Percentiles rank a stretch among this genome's conserved stretches.
Conservation (phyloP, 2,797 vertebrate genomes). For the Staurois parvus region DNA sequence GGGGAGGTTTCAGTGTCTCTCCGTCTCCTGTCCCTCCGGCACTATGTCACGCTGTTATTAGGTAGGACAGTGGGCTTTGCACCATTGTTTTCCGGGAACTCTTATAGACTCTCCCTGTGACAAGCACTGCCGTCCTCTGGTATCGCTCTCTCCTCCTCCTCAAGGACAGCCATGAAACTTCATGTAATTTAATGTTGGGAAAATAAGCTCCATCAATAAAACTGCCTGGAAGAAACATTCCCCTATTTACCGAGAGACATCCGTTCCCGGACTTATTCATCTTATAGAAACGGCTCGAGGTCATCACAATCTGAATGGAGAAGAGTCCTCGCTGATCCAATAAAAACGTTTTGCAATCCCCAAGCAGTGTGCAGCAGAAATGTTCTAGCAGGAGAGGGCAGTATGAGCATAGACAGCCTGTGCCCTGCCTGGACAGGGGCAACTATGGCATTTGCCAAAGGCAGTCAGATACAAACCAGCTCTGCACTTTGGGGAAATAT, state of each 20-base stretch:
- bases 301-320: neutral
- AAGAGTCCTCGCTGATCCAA: neutral
- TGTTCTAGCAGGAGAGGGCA: no score
- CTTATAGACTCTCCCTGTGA: neutral
- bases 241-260: conserved; percentile 5
- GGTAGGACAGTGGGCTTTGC: neutral
- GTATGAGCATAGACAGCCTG: no score
- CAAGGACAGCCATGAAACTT: neutral
- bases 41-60: neutral
- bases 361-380: no score
- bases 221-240: conserved; percentile 6
- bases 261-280: neutral
- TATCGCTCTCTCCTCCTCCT: neutral
- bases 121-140: neutral
- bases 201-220: conserved; percentile 38
- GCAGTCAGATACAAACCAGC: no score
- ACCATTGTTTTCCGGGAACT: neutral
- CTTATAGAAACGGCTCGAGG: conserved; percentile 16
- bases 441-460: no score
- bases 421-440: no score
- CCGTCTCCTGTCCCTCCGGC: neutral
- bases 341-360: neutral
- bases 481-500: no score
- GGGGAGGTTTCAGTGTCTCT: neutral
- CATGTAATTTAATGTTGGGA: conserved; percentile 4